These are phyloP conservation scores for Chymomyza caudatula DNA, from an alignment of 2,888 invertebrate genomes.

Conservation along the genomic window DNA sequence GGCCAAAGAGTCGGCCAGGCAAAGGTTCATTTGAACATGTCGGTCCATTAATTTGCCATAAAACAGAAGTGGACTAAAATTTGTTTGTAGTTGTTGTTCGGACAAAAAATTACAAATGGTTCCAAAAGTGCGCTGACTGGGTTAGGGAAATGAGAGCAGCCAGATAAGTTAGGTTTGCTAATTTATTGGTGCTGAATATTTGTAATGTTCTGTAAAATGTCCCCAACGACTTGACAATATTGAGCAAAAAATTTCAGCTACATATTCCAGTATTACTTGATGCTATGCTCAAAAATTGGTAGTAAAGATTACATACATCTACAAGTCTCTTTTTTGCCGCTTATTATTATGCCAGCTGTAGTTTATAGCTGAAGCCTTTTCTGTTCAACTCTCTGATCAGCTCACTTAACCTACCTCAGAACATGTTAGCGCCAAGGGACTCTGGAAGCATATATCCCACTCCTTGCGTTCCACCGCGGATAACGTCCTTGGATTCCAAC, in stretches of 20 bases:
- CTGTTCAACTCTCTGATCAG: too few species aligned
- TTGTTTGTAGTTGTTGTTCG: conserved; percentile 59
- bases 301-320: too few species aligned
- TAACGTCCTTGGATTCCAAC: too few species aligned
- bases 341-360: too few species aligned
- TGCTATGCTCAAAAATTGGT: too few species aligned
- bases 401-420: too few species aligned
- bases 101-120: conserved; percentile 64
- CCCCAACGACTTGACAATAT: conserved; percentile 45
- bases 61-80: conserved; percentile 74
- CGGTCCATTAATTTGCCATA: conserved; percentile 75
- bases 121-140: conserved; percentile 7
- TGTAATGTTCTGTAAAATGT: conserved; percentile 66
- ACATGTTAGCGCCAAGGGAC: too few species aligned
- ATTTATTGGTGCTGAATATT: conserved; percentile 54
- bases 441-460: too few species aligned
- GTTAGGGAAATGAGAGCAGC: not conserved
- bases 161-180: conserved; percentile 32
- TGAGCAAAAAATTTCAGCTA: not conserved
- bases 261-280: not conserved
- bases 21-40: conserved; percentile 47
- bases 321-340: too few species aligned
- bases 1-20: conserved; percentile 13
- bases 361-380: too few species aligned
- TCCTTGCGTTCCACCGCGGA: too few species aligned